Evolutionary conservation across 2,888 invertebrate species (phyloP), one percentile per base, ranked within the genome.

Genomic region (Opisthograptis luteolata): DNA sequence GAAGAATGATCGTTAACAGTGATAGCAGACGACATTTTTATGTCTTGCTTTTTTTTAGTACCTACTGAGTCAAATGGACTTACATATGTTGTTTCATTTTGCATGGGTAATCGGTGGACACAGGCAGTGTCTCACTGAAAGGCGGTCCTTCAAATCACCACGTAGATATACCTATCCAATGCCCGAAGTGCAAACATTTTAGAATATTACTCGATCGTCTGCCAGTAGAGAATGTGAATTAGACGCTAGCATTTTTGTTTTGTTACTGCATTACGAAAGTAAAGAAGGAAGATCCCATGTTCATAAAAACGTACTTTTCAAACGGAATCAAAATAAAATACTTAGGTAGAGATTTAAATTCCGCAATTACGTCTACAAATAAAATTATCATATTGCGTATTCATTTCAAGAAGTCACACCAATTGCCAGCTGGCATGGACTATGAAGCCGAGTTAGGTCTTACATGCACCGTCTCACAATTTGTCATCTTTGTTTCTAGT

Each of bases 401-500:
- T 43, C 25, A 49, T 55, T 47, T 49, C 31, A 53, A 40, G 55
- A 61, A 57, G 40, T 45, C 41, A 36, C 35, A 35, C 14, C 41
- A 54, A 48, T 36, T 61, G 61, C 61, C 61, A 59, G 35, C 53
- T 58, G 61, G 58, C 58, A 58, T 44, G 34, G 19, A 47, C 13
- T 35, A 32, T 43, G 15, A 47, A 32, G 28, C 48, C 25, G 49
- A 31, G 56, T 57, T 51, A 48, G 56, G 55, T 58, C 58, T 58
- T 48, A 40, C 45, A 31, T 36, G 56, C 55, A 49, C 54, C 32
- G 44, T 55, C 50, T 43, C 25, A 35, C 30, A 51, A 57, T 55
- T 57, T 53, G 55, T 59, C 52, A 50, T 49, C 40, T 45, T 22
- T 45, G 36, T 37, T 41, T 44, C 28, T 44, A 15, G 30, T 24